Percentiles rank a stretch among this genome's conserved stretches.
phyloP scores from a whole-genome alignment of 2,113 vertebrate species.

The Nibea coibor region DNA sequence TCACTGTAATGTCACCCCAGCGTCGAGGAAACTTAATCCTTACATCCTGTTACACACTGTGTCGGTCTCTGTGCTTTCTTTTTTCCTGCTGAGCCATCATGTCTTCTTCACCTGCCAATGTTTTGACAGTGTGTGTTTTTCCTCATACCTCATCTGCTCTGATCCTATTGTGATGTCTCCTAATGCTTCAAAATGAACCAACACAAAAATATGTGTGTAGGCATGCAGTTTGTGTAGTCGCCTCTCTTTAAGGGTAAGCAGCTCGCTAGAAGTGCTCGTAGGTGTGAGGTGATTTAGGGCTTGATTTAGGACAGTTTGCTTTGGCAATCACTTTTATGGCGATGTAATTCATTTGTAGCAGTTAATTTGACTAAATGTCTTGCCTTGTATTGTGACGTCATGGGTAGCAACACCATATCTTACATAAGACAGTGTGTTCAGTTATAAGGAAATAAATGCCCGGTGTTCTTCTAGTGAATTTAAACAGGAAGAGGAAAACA shows the following conservation, averaged over 20 bases:
- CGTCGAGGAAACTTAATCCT: constrained; percentile 49
- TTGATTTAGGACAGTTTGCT: background rate
- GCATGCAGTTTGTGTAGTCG: background rate
- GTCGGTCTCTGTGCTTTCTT: constrained; percentile 34
- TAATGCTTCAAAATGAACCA: constrained; percentile 1
- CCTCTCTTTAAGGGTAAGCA: background rate
- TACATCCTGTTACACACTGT: constrained; percentile 58
- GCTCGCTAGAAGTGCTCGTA: background rate
- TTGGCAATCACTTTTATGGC: background rate
- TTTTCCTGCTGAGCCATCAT: background rate
- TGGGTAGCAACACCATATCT: background rate
- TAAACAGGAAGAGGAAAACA: constrained; percentile 47
- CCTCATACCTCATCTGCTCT: constrained; percentile 44
- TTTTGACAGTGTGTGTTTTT: constrained; percentile 41
- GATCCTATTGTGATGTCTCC: constrained; percentile 14
- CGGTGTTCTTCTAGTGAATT: background rate
- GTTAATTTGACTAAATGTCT: background rate
- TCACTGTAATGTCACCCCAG: constrained; percentile 8
- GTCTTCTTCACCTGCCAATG: background rate
- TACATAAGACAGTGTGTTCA: background rate
- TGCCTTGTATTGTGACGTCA: background rate
- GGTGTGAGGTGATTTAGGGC: background rate
- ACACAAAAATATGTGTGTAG: background rate
- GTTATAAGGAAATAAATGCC: background rate
- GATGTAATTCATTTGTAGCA: background rate